phyloP scores from a whole-genome alignment of 2,797 vertebrate species.

The Microchirus variegatus region DNA sequence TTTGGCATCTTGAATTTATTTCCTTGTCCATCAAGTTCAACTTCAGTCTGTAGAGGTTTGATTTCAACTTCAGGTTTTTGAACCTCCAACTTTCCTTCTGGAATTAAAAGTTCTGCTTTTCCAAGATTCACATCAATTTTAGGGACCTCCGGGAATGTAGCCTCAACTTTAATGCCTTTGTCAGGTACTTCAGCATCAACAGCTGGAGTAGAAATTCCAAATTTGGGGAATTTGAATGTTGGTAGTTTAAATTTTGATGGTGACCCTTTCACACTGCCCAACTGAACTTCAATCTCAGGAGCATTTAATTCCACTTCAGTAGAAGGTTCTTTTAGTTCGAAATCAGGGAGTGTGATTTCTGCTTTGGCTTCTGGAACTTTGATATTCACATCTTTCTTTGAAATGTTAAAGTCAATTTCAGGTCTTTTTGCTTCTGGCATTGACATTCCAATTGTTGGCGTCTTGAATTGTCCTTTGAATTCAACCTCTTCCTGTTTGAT shows the following conservation, averaged over 20 bases:
- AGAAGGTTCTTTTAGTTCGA: slow-evolving; percentile 13
- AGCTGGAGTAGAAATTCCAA: slow-evolving; percentile 45
- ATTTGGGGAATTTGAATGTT: slow-evolving; percentile 75
- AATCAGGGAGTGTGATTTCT: no score
- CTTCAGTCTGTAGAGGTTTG: background rate
- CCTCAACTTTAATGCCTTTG: background rate
- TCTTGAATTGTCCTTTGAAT: slow-evolving; percentile 31
- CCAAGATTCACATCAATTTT: background rate
- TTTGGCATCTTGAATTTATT: slow-evolving; percentile 49
- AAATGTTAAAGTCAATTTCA: slow-evolving; percentile 17
- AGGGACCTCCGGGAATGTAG: no score
- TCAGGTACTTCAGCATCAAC: slow-evolving; percentile 21
- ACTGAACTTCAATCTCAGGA: slow-evolving; percentile 24
- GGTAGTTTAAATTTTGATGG: slow-evolving; percentile 66
- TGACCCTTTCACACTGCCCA: slow-evolving; percentile 19
- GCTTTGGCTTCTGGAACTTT: slow-evolving; percentile 13
- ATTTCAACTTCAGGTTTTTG: slow-evolving; percentile 5
- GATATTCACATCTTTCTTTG: slow-evolving; percentile 59
- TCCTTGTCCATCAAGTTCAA: background rate
- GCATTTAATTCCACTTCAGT: slow-evolving; percentile 28
- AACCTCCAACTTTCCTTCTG: background rate
- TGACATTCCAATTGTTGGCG: background rate
- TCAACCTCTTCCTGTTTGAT: slow-evolving; percentile 21
- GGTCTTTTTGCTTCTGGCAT: slow-evolving; percentile 20
- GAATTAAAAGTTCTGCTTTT: background rate